Evolutionary conservation across 2,797 vertebrate species (phyloP).

Genomic region (Gorsachius magnificus): DNA sequence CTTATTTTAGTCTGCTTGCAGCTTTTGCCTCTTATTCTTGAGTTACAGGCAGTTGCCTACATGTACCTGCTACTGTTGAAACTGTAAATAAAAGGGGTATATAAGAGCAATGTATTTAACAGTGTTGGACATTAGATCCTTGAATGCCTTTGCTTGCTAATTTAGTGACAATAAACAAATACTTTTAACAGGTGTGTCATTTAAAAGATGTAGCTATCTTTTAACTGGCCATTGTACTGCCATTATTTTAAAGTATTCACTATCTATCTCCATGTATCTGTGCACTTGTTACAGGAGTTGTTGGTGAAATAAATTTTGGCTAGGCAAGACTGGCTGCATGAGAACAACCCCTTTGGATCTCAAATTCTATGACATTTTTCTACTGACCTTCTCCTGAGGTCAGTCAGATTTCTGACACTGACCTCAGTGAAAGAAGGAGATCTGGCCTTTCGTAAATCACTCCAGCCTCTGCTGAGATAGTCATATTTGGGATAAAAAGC

Average conservation of each 20-base stretch:
- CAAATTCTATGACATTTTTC: not conserved
- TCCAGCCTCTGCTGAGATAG: not conserved
- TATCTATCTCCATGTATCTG: not conserved
- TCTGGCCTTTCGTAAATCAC: not conserved
- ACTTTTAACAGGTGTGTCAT: not conserved
- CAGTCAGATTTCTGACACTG: not conserved
- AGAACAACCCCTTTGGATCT: not conserved
- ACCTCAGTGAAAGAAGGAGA: not conserved
- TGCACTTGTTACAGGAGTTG: not conserved
- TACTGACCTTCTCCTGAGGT: not conserved
- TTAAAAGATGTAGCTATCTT: not conserved
- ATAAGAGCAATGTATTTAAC: not conserved
- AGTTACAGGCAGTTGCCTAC: not conserved
- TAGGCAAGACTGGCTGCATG: not conserved
- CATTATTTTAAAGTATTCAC: not conserved
- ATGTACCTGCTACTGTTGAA: not conserved
- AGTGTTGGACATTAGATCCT: too few relatives aligned
- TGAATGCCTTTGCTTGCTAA: not conserved
- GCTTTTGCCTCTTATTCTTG: not conserved
- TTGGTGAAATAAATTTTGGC: not conserved
- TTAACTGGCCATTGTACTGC: not conserved
- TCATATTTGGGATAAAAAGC: not conserved
- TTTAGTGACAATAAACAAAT: not conserved
- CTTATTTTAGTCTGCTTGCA: not conserved
- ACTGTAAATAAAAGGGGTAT: not conserved